Conservation (phyloP, 2,113 vertebrate species). For the Phoenicopterus ruber region DNA sequence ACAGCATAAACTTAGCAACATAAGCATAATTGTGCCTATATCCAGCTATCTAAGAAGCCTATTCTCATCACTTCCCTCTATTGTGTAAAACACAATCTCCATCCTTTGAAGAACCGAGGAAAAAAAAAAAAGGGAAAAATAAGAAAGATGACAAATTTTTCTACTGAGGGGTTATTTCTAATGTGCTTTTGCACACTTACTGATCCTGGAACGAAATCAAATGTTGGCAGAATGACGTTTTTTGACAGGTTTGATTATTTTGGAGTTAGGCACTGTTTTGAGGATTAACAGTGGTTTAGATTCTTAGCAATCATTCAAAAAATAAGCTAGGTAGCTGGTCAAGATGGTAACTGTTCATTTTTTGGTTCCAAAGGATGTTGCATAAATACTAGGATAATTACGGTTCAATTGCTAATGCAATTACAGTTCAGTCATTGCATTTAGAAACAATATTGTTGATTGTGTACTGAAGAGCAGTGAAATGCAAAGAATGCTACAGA, state of each 20-base stretch:
- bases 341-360: neutral
- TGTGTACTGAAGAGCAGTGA: neutral
- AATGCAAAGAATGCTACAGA: neutral
- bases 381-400: neutral
- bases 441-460: neutral
- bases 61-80: neutral
- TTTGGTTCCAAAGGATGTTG: neutral
- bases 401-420: neutral
- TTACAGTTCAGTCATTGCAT: neutral
- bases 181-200: neutral
- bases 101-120: neutral
- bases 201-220: neutral
- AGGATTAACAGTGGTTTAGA: neutral
- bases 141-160: neutral
- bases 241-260: neutral
- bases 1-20: neutral
- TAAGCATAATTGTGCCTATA: neutral
- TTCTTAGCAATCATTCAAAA: neutral
- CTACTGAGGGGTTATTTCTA: neutral
- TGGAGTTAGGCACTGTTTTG: neutral
- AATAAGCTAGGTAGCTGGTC: neutral
- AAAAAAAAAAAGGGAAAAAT: neutral
- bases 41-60: neutral
- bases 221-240: neutral
- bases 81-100: neutral